Evolutionary conservation across 2,888 invertebrate genomes (phyloP).

Genomic region (Dexiosoma caninum): DNA sequence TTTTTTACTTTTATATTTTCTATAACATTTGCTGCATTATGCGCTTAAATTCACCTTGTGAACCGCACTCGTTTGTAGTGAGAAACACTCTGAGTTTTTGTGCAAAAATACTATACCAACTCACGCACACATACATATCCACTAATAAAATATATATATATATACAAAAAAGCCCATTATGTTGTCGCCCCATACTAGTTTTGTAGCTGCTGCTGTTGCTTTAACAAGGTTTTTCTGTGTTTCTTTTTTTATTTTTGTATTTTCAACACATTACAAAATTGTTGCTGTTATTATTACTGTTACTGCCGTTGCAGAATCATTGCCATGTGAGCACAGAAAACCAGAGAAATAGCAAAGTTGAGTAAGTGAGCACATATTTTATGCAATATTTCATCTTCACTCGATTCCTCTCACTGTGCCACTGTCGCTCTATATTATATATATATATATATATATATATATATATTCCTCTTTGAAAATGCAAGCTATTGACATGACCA

Average conservation of each 20-base stretch:
- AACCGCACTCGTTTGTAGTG: slow-evolving; percentile 66
- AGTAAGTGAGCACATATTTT: slow-evolving; percentile 7
- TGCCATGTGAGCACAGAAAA: slow-evolving; percentile 47
- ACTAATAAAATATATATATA: neutral
- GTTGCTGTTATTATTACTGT: slow-evolving; percentile 24
- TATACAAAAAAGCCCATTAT: slow-evolving; percentile 35
- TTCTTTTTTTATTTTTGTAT: neutral
- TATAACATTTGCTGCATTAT: slow-evolving; percentile 51
- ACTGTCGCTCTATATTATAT: too few species aligned
- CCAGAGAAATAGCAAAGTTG: neutral
- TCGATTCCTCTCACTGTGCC: neutral
- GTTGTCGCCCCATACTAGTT: slow-evolving; percentile 16
- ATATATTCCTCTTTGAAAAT: neutral
- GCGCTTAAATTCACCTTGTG: slow-evolving; percentile 55
- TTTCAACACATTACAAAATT: neutral
- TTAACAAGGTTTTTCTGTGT: slow-evolving; percentile 42
- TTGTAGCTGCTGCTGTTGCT: slow-evolving; percentile 38
- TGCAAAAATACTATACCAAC: slow-evolving; percentile 25
- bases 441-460: too few species aligned
- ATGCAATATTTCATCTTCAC: neutral
- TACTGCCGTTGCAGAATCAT: slow-evolving; percentile 47
- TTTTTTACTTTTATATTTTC: slow-evolving; percentile 37
- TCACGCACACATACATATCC: neutral
- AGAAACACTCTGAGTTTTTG: slow-evolving; percentile 64
- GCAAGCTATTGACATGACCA: slow-evolving; percentile 1